A percentile compares a stretch with the other conserved stretches of the same genome.
phyloP scores from a whole-genome alignment of 1,140 invertebrate species.

The Trichonephila clavata region DNA sequence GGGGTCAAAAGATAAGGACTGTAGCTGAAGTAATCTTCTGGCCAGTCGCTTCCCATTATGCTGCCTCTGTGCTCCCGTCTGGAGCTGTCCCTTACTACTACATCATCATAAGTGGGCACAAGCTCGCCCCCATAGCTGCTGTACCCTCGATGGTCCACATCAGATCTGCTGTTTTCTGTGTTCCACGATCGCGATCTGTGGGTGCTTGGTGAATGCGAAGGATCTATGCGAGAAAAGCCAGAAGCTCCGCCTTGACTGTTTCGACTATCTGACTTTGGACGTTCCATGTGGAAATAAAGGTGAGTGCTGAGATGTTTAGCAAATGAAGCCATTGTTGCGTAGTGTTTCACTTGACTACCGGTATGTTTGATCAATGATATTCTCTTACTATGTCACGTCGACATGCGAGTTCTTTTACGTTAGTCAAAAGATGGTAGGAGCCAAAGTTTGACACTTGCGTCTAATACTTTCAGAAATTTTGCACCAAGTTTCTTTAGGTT shows the following conservation, averaged over 20 bases:
- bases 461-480: neutral
- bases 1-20: conserved; percentile 71
- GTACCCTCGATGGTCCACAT: conserved; percentile 13
- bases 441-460: no score
- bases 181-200: conserved; percentile 55
- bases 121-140: conserved; percentile 39
- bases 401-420: no score
- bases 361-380: no score
- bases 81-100: neutral
- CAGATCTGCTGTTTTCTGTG: conserved; percentile 51
- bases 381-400: no score
- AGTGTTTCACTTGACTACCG: neutral
- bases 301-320: conserved; percentile 74
- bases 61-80: conserved; percentile 64
- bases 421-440: no score
- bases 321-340: conserved; percentile 70
- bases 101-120: conserved; percentile 57
- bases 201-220: conserved; percentile 40
- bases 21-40: conserved; percentile 72
- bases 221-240: conserved; percentile 45
- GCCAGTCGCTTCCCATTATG: conserved; percentile 69
- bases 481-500: no score
- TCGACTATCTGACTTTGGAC: conserved; percentile 51
- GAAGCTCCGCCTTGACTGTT: conserved; percentile 42
- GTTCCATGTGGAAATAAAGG: conserved; percentile 74